These are phyloP conservation scores for Tychaedon coryphoeus DNA, from an alignment of 2,113 vertebrate species.

Conservation along the genomic window DNA sequence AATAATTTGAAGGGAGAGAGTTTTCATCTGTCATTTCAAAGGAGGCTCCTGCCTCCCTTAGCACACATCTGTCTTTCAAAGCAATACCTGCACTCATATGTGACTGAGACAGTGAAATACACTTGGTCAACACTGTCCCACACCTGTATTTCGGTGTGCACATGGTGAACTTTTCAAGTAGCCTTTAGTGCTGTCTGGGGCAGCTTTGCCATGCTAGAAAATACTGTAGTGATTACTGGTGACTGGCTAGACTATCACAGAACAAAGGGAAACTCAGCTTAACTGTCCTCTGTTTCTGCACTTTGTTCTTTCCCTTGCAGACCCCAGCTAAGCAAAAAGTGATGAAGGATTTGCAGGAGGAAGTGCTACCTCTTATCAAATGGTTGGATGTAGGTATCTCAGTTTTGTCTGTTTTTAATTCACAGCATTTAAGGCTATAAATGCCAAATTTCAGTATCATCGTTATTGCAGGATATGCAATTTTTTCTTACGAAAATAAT, in stretches of 20 bases:
- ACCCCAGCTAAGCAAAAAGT: not conserved
- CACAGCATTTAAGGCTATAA: not conserved
- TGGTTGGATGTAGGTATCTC: not conserved
- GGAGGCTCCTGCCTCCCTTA: too few species aligned
- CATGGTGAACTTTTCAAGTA: not conserved
- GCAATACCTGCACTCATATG: not conserved
- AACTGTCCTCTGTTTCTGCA: not conserved
- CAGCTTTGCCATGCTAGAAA: not conserved
- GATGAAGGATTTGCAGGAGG: not conserved
- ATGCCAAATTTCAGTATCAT: not conserved
- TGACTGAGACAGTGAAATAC: not conserved
- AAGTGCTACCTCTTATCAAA: not conserved
- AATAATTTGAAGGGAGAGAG: too few species aligned
- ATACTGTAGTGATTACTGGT: accelerated
- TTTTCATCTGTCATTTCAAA: too few species aligned
- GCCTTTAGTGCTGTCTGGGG: not conserved
- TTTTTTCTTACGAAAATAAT: not conserved
- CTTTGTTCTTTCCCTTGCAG: not conserved
- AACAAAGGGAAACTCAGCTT: not conserved
- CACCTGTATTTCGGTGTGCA: not conserved
- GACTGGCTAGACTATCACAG: not conserved
- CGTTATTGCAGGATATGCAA: not conserved
- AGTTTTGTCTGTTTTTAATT: not conserved
- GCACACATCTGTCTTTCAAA: not conserved
- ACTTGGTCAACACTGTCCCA: not conserved